Evolutionary conservation across 2,113 vertebrate species (phyloP), one percentile per base, ranked within the genome.

Genomic region (Oplegnathus fasciatus): DNA sequence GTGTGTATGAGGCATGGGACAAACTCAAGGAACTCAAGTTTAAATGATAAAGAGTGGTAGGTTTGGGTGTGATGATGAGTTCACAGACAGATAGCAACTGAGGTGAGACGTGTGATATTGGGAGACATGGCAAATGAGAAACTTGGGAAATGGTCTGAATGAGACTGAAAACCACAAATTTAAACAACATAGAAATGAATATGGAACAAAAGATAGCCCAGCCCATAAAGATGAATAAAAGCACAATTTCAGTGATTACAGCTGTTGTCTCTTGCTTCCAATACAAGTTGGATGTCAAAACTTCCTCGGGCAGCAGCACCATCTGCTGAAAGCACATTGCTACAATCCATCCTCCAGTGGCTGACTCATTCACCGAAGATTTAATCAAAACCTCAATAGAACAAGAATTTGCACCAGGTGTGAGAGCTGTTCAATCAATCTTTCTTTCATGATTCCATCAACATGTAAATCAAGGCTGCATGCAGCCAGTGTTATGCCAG

Each of bases 241-340:
- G 17, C 6, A 46, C 2, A 8, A 6, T 66, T 34, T 58, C 30
- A 26, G 20, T 40, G 40, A 48, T 55, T 75, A 24, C 65, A 42
- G 76, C 48, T 28, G 22, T n/a, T 46, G n/a, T 6, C 32, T 46
- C 37, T 55, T 24, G 10, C 67, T 57, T 79, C 73, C 40, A 70
- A 2, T n/a, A 46, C 11, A 42, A 28, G 24, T 4, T 76, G 60
- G 52, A 61, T 62, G 37, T 34, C 68, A 69, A 14, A 57, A 28
- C 18, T 28, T 24, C 57, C 44, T 28, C n/a, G 37, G 60, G 70
- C 74, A 90, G 75, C 79, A 92, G 89, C 92, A 78, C 91, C 94
- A 90, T 90, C 94, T 94, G 84, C 91, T 94, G 94, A 58, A 30
- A 73, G 37, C 18, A 44, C 5, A 42, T 32, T 57, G 79, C 42